Conservation (phyloP, 2,113 vertebrate species). For the Alouatta palliata region DNA sequence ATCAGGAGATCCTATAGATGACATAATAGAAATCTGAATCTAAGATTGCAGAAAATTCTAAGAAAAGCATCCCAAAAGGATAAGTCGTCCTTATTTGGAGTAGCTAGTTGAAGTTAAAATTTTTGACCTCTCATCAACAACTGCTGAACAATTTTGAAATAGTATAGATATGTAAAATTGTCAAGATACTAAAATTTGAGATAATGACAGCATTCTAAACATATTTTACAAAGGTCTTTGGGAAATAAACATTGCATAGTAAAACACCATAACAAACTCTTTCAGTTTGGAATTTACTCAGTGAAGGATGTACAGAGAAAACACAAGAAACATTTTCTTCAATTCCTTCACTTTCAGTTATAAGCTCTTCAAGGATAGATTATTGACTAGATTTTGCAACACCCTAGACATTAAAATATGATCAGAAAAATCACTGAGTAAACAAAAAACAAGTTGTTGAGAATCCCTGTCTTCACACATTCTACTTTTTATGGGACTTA, state of each 20-base stretch:
- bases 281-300: not conserved
- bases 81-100: constrained; percentile 39
- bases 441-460: not conserved
- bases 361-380: not conserved
- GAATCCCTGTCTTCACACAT: not conserved
- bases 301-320: not conserved
- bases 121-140: constrained; percentile 23
- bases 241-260: not conserved
- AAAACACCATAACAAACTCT: not conserved
- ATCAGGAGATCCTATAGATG: constrained; percentile 59
- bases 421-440: not conserved
- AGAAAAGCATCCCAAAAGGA: constrained; percentile 4
- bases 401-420: not conserved
- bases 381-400: not conserved
- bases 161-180: not conserved
- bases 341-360: not conserved
- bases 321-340: not conserved
- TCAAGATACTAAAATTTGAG: not conserved
- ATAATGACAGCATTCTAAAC: not conserved
- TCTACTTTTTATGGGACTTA: not conserved
- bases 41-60: constrained; percentile 48
- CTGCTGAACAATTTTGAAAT: constrained; percentile 19
- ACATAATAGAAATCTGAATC: constrained; percentile 25
- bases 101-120: constrained; percentile 10
- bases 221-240: not conserved